Evolutionary conservation across 92 coral and sea anemone species (phyloP), one percentile per base, ranked within the genome.

Genomic region (Porites divaricata): DNA sequence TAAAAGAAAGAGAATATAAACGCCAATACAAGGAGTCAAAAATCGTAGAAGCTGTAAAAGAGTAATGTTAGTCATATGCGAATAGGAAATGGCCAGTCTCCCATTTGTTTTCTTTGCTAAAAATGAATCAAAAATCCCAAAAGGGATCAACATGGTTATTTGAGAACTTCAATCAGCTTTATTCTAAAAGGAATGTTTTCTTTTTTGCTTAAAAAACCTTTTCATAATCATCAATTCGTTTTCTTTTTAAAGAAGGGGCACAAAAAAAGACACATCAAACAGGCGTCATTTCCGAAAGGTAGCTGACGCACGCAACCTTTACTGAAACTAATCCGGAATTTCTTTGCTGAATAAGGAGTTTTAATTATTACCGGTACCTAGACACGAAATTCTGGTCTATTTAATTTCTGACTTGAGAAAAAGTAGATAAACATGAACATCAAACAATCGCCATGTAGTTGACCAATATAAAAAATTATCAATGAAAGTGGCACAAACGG

Each of bases 251-350:
- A 75, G 11, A 54, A 16, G 10, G 76, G 21, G 49, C 54, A 21
- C 4, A 53, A 9, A 63, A 16, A 1, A 21, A 9, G 52, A 17
- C 66, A 1, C 25, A 13, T 17, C 73, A 71, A 71, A 71, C 50
- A 9, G 84, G 59, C 75, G 75, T 25, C 84, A 79, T 21, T 50
- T 25, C 84, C 75, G 67, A 80, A 15, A 23, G 83, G 63, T 50
- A 10, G 48, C 65, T 19, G 52, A 13, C 14, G 64, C 72, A 50
- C 83, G 67, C 67, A 76, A 54, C 25, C 28, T 35, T 66, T 15
- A 22, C 20, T 13, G 5, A 16, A 24, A 35, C 24, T 50, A 54
- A 80, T 21, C 69, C 68, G 58, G 74, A 21, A 69, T 26, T 68
- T 26, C 35, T n/a, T 45, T 62, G 45, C 63, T 11, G 9, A 23